Base-by-base conservation (phyloP, 2,113 vertebrate genomes). In the Aegotheles bennettii region DNA sequence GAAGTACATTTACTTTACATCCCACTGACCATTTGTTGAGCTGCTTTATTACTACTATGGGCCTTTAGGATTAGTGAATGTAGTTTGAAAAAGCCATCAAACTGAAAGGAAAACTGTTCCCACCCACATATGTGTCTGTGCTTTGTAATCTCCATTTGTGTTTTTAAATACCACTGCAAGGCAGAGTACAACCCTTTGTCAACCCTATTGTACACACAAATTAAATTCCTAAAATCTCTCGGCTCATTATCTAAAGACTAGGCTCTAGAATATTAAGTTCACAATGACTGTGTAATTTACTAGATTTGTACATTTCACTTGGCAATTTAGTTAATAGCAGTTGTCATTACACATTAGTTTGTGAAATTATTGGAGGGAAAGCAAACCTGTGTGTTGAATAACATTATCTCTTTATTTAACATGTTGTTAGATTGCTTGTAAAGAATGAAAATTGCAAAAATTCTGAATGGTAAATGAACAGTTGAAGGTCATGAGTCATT, bases 21-120 rank as follows among this genome's bases (percentile, higher is more conserved):
- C 25, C 21, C 21, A 60, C 9, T 80, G 91, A 90, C 54, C 48
- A 73, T 91, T 78, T 82, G 23, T 83, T 90, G 71, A 89, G 40
- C 61, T 75, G 56, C 47, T 87, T 76, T 86, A 79, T 82, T 96
- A 84, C 89, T 89, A 67, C 28, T 65, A 77, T 45, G 5, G 38
- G 16, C 33, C 85, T 95, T 93, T 51, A 92, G 86, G 57, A 88
- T 97, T 94, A 97, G 59, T 9, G 12, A 83, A 42, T n/a, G 43
- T 48, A 80, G 60, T 14, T 91, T 96, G 51, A 97, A 96, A 95
- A 56, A 98, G 26, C 40, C 87, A 93, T 36, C 71, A 94, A 93
- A 95, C 50, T 79, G 90, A 94, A 97, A 97, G 74, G 59, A 95
- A 97, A 97, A 88, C 42, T 68, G 24, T 96, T 97, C 80, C 91